phyloP scores from a whole-genome alignment of 2,888 invertebrate species.

The Pristionchus fissidentatus region DNA sequence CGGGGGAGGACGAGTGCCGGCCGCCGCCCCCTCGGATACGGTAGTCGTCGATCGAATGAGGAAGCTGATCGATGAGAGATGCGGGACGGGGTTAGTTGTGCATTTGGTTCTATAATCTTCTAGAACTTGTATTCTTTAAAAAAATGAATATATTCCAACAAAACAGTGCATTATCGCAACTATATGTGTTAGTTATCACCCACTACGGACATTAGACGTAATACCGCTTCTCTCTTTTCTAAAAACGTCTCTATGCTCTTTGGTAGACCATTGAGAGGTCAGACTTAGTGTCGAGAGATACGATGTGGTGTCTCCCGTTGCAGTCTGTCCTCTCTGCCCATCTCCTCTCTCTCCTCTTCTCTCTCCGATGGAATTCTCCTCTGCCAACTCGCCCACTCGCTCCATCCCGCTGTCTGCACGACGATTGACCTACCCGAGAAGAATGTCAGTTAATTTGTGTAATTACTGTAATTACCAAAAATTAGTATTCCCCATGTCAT shows the following conservation, averaged over 20 bases:
- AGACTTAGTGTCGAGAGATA: too few relatives aligned
- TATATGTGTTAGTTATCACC: too few relatives aligned
- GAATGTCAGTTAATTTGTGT: background rate
- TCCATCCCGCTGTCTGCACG: slow-evolving; percentile 48
- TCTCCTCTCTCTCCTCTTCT: slow-evolving; percentile 16
- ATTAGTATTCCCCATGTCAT: background rate
- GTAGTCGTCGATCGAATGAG: slow-evolving; percentile 31
- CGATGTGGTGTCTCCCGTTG: too few relatives aligned
- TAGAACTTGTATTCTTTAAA: too few relatives aligned
- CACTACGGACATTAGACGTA: too few relatives aligned
- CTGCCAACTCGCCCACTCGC: slow-evolving; percentile 37
- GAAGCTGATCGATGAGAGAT: slow-evolving; percentile 35
- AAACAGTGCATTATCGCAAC: too few relatives aligned
- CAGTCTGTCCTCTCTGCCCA: background rate
- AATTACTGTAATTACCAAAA: too few relatives aligned
- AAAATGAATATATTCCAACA: too few relatives aligned
- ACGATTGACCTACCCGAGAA: slow-evolving; percentile 3
- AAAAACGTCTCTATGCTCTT: too few relatives aligned
- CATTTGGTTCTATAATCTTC: background rate
- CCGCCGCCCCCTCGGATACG: slow-evolving; percentile 37
- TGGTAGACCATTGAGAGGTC: too few relatives aligned
- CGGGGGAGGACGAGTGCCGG: background rate
- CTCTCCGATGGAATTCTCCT: slow-evolving; percentile 46
- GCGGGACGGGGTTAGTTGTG: background rate
- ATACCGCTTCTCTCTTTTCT: too few relatives aligned